Base-by-base conservation (phyloP, 2,113 vertebrate genomes). In the Psilopsiagon aurifrons region DNA sequence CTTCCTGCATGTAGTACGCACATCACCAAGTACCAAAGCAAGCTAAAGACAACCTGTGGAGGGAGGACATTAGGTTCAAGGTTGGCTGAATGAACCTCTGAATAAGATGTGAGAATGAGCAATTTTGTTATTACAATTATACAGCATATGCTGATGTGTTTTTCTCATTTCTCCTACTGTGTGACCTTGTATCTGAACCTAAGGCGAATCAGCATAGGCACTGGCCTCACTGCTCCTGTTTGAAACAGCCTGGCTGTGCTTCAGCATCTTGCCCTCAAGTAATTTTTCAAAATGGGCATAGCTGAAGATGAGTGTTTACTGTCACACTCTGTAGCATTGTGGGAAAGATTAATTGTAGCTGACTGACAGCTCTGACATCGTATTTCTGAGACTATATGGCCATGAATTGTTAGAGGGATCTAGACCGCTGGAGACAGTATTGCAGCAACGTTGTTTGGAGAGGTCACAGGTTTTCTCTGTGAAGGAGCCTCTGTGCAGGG, bases 141-240 rank as follows among this genome's bases (percentile, higher is more conserved):
- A n/a, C 6, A 55, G 19, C 35, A 69, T 75, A 54, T 62, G n/a
- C 20, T 82, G 12, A 13, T 52, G 47, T 37, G 23, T 60, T 90
- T 18, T 12, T 4, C 13, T 66, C 1, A 2, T 62, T 66, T 90
- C 33, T 86, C 43, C 44, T 82, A 8, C 43, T 86, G 0, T 18
- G 20, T 93, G 91, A 95, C 92, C 94, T 95, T 95, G 83, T 80
- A 77, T 93, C 59, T 4, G 3, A 77, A 80, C 85, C 77, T 59
- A 23, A 64, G 66, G 90, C 86, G 70, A 81, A 64, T 96, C 29
- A 64, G 37, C 17, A 7, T 39, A 76, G 66, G 13, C 28, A 11
- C 10, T 71, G 54, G 25, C 70, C 35, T 81, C 9, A 3, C 66
- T 86, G 41, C 64, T 81, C 9, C 43, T 2, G 1, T 94, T 80